Evolutionary conservation across 2,888 invertebrate species (phyloP).

Genomic region (Coelinius sp.): DNA sequence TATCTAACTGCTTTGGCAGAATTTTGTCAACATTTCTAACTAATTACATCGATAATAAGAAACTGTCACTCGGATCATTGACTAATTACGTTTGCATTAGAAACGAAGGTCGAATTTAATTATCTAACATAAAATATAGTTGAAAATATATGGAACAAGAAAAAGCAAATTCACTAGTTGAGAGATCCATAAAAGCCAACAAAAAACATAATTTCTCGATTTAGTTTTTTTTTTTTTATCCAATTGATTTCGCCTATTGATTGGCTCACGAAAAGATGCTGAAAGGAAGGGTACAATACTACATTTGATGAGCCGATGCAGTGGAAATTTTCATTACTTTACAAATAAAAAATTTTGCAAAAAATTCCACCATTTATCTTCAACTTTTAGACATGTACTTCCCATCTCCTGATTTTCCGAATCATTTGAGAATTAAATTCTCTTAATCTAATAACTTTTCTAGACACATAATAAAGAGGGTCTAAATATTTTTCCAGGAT

Average conservation of each 20-base stretch:
- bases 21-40: background rate
- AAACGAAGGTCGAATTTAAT: slow-evolving; percentile 24
- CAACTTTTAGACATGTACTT: background rate
- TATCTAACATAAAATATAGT: background rate
- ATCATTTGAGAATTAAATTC: background rate
- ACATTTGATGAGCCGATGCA: slow-evolving; percentile 44
- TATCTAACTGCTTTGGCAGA: slow-evolving; percentile 36
- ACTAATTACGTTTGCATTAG: slow-evolving; percentile 21
- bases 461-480: slow-evolving; percentile 62
- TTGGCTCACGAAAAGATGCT: slow-evolving; percentile 19
- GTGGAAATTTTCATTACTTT: slow-evolving; percentile 29
- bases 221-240: background rate
- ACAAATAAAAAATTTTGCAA: slow-evolving; percentile 31
- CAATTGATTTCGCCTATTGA: slow-evolving; percentile 12
- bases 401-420: slow-evolving; percentile 16
- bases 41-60: slow-evolving; percentile 27
- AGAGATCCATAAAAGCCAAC: slow-evolving; percentile 36
- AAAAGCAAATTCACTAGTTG: slow-evolving; percentile 5
- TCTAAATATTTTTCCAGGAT: slow-evolving; percentile 31
- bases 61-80: slow-evolving; percentile 40
- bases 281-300: slow-evolving; percentile 38
- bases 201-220: slow-evolving; percentile 22
- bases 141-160: slow-evolving; percentile 27
- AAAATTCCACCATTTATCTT: slow-evolving; percentile 42
- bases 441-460: slow-evolving; percentile 50